Evolutionary conservation across 2,113 vertebrate genomes (phyloP), one percentile per base, ranked within the genome.

Genomic region (Varanus komodoensis): DNA sequence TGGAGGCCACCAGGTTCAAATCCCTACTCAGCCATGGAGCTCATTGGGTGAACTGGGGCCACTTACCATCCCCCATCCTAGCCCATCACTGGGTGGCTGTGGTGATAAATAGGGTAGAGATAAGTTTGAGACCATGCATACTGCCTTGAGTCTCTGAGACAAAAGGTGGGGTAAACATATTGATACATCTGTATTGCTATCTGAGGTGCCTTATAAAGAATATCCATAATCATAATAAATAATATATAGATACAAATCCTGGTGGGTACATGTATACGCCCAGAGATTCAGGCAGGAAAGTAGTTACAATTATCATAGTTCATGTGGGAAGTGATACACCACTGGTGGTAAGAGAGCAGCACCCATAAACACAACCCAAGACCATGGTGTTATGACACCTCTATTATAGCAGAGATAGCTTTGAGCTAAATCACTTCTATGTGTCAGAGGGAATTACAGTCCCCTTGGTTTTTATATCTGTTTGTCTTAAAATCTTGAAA

Each of bases 301-400:
- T 9, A 17, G 73, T 74, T n/a, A n/a, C 54, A 15, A 80, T 80
- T 29, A 57, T 52, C 0, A 83, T 0, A 84, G 34, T 64, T 38
- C 80, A 71, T 27, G 81, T 54, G 92, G 91, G 54, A 29, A 61
- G 25, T 34, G 52, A 1, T 82, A 57, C 19, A 82, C 54, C 32
- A 82, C 29, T 27, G 29, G 52, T 57, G 80, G 32, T 82, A 57
- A 82, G n/a, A 48, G 50, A 54, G 11, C n/a, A 82, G 21, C 81
- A 82, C 17, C 54, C n/a, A 82, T 64, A 61, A 34, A 6, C 73
- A 34, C 29, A 9, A 78, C 75, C 32, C 32, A 52, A 34, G 17
- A 61, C 81, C 81, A 61, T 34, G 81, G 81, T 82, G 80, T 82
- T 78, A 64, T 38, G 32, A 64, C 81, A 64, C n/a, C n/a, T 78